Percentiles rank a stretch among this genome's conserved stretches.
Conservation (phyloP, 2,888 invertebrate genomes). For the Melanostoma scalare region DNA sequence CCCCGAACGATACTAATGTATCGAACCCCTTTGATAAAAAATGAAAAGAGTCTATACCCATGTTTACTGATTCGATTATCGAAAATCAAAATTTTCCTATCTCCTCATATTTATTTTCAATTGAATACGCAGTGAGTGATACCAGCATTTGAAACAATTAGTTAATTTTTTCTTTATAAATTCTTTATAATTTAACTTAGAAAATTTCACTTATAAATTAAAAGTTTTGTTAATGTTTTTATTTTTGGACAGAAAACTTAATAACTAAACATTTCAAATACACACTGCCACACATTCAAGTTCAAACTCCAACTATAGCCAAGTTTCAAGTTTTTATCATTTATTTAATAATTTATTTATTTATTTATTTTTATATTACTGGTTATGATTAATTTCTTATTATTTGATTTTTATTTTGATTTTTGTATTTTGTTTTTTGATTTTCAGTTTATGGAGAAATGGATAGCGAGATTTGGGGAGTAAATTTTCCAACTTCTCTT, state of each 20-base stretch:
- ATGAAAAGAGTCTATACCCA: too few species aligned
- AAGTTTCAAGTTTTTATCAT: conserved; percentile 13
- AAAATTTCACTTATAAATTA: too few species aligned
- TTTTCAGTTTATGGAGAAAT: conserved; percentile 69
- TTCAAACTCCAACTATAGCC: conserved; percentile 51
- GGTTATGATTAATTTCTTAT: background rate
- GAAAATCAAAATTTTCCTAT: too few species aligned
- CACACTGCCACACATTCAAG: conserved; percentile 57
- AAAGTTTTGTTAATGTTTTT: background rate
- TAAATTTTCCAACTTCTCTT: conserved; percentile 40
- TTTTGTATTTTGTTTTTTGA: conserved; percentile 36
- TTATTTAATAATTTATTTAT: conserved; percentile 2
- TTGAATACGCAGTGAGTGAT: too few species aligned
- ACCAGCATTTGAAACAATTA: too few species aligned
- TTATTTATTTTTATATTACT: conserved; percentile 1
- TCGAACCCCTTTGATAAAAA: too few species aligned
- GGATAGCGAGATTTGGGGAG: conserved; percentile 63
- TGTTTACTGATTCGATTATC: too few species aligned
- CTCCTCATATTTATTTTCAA: too few species aligned
- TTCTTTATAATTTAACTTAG: too few species aligned
- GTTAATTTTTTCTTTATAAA: too few species aligned
- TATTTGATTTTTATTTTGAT: conserved; percentile 24
- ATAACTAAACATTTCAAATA: conserved; percentile 24
- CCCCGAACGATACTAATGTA: too few species aligned
- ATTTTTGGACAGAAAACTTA: background rate